Percentiles rank a stretch among this genome's conserved stretches.
Evolutionary conservation across 2,888 invertebrate genomes (phyloP).

Genomic region (Helicoverpa assulta): DNA sequence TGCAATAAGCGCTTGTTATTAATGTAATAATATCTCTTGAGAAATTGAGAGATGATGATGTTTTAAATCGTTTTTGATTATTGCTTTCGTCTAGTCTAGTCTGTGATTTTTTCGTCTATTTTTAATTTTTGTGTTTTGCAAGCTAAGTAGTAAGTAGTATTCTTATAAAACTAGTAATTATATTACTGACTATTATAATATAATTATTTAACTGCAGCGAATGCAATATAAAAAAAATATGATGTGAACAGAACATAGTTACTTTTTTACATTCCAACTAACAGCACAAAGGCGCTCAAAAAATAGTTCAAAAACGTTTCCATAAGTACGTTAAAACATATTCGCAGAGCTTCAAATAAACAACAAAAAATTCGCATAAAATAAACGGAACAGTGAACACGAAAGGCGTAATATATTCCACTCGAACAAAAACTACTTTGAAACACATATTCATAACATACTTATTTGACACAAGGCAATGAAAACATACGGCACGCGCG

Average conservation of each 20-base stretch:
- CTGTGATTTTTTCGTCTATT: background rate
- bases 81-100: constrained; percentile 18
- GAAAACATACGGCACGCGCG: constrained; percentile 48
- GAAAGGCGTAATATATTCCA: constrained; percentile 43
- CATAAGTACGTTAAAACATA: background rate
- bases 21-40: constrained; percentile 22
- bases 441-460: constrained; percentile 52
- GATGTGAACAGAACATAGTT: background rate
- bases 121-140: background rate
- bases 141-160: too few relatives aligned
- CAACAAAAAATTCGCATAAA: constrained; percentile 18
- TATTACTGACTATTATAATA: too few relatives aligned
- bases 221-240: too few relatives aligned
- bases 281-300: background rate
- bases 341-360: constrained; percentile 6
- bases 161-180: too few relatives aligned
- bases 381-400: constrained; percentile 23
- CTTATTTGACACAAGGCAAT: constrained; percentile 58
- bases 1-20: constrained; percentile 28
- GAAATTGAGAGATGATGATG: constrained; percentile 26
- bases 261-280: background rate
- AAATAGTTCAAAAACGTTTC: background rate
- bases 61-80: constrained; percentile 20
- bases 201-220: too few relatives aligned
- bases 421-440: constrained; percentile 50